These are phyloP conservation scores for Triplophysa siluroides DNA, from an alignment of 2,113 vertebrate species.

Conservation along the genomic window DNA sequence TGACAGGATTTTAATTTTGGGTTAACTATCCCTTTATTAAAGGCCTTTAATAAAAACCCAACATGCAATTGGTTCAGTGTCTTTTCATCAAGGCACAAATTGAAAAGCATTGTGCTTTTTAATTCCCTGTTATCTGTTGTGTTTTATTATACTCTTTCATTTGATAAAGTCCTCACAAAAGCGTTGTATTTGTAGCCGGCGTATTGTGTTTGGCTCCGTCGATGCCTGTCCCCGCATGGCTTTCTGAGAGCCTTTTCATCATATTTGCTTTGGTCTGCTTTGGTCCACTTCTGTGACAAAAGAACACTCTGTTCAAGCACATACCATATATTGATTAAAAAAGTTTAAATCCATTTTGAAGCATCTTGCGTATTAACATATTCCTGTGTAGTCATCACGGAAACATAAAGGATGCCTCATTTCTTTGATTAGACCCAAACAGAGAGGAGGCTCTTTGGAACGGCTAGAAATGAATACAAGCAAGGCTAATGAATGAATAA, in stretches of 20 bases:
- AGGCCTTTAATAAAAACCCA: neutral
- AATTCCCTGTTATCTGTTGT: neutral
- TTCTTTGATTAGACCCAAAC: constrained; percentile 48
- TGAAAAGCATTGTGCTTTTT: neutral
- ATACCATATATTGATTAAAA: constrained; percentile 5
- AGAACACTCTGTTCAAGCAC: neutral
- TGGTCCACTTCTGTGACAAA: neutral
- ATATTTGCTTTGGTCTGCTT: constrained; percentile 6
- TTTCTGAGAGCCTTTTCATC: constrained; percentile 7
- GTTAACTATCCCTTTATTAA: too few species aligned
- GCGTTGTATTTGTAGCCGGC: neutral
- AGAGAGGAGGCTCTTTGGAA: neutral
- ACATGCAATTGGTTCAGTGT: neutral
- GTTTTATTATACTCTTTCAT: neutral
- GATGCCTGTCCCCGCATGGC: neutral
- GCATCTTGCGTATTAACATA: constrained; percentile 40
- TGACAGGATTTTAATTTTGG: too few species aligned
- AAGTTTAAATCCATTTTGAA: constrained; percentile 3
- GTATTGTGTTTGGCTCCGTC: neutral
- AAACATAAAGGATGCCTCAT: constrained; percentile 34
- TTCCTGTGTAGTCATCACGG: constrained; percentile 41
- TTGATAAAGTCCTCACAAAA: neutral
- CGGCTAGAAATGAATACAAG: constrained; percentile 50
- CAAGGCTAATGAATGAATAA: constrained; percentile 40
- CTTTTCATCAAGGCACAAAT: neutral